A percentile compares a stretch with the other conserved stretches of the same genome.
phyloP scores from a whole-genome alignment of 1,140 invertebrate genomes.

The Tachypleus tridentatus region DNA sequence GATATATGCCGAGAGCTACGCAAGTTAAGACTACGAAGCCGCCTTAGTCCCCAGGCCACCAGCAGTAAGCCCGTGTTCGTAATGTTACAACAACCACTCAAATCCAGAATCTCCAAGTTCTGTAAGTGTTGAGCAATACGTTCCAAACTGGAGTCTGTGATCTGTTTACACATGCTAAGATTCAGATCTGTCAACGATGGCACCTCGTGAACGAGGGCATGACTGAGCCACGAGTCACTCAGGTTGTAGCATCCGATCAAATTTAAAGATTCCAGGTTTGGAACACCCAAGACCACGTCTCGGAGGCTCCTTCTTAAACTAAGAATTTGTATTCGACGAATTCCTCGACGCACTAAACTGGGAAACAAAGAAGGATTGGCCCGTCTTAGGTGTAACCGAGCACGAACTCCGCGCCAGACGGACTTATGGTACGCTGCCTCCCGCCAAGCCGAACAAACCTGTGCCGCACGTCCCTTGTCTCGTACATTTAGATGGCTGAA shows the following conservation, averaged over 20 bases:
- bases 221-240: constrained; percentile 63
- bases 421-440: constrained; percentile 76
- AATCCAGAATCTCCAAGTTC: constrained; percentile 71
- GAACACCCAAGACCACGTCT: constrained; percentile 73
- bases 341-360: constrained; percentile 71
- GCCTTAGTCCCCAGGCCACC: constrained; percentile 67
- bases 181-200: constrained; percentile 64
- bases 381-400: constrained; percentile 70
- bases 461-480: constrained; percentile 76
- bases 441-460: constrained; percentile 77
- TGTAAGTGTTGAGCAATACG: constrained; percentile 71
- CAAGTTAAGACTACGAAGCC: constrained; percentile 66
- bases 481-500: constrained; percentile 77
- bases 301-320: constrained; percentile 68
- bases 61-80: constrained; percentile 72
- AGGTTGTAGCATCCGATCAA: constrained; percentile 88
- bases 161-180: constrained; percentile 85
- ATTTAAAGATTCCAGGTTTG: constrained; percentile 73
- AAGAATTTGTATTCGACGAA: constrained; percentile 72
- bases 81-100: constrained; percentile 81
- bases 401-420: constrained; percentile 85
- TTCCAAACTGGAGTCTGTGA: constrained; percentile 70
- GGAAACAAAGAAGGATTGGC: constrained; percentile 69
- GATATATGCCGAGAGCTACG: constrained; percentile 84
- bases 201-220: constrained; percentile 50